Base-by-base conservation (phyloP, 2,113 vertebrate species). In the Archocentrus centrarchus region DNA sequence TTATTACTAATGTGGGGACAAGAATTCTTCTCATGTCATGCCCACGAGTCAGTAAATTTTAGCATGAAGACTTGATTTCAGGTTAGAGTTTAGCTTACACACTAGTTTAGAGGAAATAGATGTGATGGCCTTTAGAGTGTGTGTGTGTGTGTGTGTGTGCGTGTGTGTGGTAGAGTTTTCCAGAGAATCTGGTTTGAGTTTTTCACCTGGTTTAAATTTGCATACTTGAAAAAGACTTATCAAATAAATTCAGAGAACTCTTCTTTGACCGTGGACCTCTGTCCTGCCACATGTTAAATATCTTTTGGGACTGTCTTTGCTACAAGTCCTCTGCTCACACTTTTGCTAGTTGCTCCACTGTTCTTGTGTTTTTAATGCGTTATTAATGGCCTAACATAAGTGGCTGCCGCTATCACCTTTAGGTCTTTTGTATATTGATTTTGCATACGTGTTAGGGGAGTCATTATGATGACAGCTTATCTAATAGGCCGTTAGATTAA, bases 401-500 rank as follows among this genome's bases (percentile, higher is more conserved):
- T 1, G 35, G 53, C 63, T 32, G 63, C 11, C 59, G 24, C 53
- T 63, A 8, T 75, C 53, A 47, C 3, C 73, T 35, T 22, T 7
- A 75, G 11, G 7, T 79, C 7, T 77, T 87, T 57, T 78, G 44
- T 57, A 35, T 50, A 81, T 76, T 83, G 37, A 59, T 24, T 86
- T 92, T 92, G 87, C 85, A 87, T 89, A 63, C 80, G 55, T 75
- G 61, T 57, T 9, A 35, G n/a, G 4, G 20, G 24, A 78, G 50
- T 11, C 39, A 44, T 85, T 83, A 62, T 75, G 24, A 41, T 44
- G 47, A 9, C 58, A 24, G 3, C 27, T 39, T 70, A 79, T 89
- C 87, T 89, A 81, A 82, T 61, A 37, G 30, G 24, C 76, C 47
- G 86, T 86, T 84, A 73, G 77, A 87, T 80, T n/a, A 73, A 81